phyloP scores from a whole-genome alignment of 2,888 invertebrate genomes.

The Pemphredon lugubris region DNA sequence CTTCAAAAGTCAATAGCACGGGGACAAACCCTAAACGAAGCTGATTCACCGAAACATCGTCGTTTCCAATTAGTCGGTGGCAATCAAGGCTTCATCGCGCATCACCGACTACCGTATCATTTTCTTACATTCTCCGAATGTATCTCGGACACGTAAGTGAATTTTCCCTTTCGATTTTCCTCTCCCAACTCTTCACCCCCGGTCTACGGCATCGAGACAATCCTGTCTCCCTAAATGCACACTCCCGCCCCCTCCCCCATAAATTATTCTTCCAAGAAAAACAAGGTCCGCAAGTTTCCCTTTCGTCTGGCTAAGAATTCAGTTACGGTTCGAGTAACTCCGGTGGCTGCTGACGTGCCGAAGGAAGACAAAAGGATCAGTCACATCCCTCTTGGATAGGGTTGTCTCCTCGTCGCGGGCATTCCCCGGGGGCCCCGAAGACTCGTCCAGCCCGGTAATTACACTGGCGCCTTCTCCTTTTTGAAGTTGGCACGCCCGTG shows the following conservation, averaged over 20 bases:
- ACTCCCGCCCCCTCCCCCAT: conserved; percentile 4
- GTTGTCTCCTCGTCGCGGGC: conserved; percentile 20
- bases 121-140: no score
- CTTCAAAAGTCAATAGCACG: no score
- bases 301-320: conserved; percentile 13
- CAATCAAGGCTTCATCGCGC: no score
- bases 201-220: no score
- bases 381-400: conserved; percentile 27
- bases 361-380: conserved; percentile 33
- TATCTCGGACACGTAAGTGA: no score
- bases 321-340: conserved; percentile 14
- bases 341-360: conserved; percentile 14
- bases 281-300: conserved; percentile 21
- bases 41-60: no score
- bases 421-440: conserved; percentile 25
- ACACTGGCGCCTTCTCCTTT: conserved; percentile 52
- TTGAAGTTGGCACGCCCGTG: conserved; percentile 61
- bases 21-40: no score
- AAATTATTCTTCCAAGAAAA: conserved; percentile 34
- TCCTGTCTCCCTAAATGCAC: no score
- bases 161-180: no score
- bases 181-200: no score
- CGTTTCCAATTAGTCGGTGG: no score
- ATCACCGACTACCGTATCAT: no score
- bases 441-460: conserved; percentile 56